Base-by-base conservation (phyloP, 2,113 vertebrate species). In the Limanda limanda region DNA sequence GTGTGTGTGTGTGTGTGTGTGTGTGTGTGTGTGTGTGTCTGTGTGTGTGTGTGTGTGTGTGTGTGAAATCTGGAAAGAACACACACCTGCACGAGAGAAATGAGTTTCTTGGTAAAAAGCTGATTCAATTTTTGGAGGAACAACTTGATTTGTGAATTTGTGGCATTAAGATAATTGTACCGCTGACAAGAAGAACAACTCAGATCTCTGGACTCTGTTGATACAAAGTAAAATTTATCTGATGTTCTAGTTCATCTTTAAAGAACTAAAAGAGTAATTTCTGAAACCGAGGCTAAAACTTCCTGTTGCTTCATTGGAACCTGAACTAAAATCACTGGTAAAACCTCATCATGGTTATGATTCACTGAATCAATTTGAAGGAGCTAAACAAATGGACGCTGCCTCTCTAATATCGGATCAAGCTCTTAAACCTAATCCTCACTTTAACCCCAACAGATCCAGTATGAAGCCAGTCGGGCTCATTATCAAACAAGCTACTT, bases 401-500 rank as follows among this genome's bases (percentile, higher is more conserved):
- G 13, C 20, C 15, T 59, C 21, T 23, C 8, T 48, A 48, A 3
- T 48, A 57, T 51, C 58, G 4, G 57, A 37, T 25, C 3, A 23
- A 20, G 4, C 20, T 48, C 27, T 59, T 54, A 45, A n/a, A 56
- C 6, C 2, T 61, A 23, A 81, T 20, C 37, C 20, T 13, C 21
- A 1, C 12, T 73, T 37, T 60, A 40, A 68, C 8, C 27, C 27
- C 27, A 18, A 10, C 56, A 15, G 15, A 40, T 13, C 55, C 5
- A 4, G 18, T 24, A 9, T 54, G 20, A 61, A 40, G 51, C 5
- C 35, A 60, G n/a, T 2, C 48, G 21, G 83, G 65, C 7, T 0
- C 13, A 76, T 85, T 52, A 82, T 18, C 64, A 68, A 85, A 76
- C 82, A 81, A 88, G 71, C 81, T 79, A 11, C 80, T 84, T 85